Conservation (phyloP, 2,113 vertebrate genomes). For the Serinus canaria region DNA sequence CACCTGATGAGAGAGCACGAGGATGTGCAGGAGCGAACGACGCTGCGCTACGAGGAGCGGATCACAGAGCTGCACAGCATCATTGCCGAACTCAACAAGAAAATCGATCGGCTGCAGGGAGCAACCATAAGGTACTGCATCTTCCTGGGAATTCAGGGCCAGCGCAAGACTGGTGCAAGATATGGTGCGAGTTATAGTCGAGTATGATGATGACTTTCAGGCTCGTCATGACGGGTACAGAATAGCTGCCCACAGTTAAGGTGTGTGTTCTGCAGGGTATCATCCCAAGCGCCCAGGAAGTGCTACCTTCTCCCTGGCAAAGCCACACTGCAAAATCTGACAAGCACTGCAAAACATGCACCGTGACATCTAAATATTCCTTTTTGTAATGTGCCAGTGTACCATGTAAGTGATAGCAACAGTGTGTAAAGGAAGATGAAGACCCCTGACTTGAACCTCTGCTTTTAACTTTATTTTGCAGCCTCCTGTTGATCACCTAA, state of each 20-base stretch:
- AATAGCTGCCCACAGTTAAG: not conserved
- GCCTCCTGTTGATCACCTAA: not conserved
- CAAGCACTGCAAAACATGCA: not conserved
- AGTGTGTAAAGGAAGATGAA: not conserved
- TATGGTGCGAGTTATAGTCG: not conserved
- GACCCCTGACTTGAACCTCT: not conserved
- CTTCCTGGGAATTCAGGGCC: not conserved
- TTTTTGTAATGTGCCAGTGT: not conserved
- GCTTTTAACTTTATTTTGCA: not conserved
- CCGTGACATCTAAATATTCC: not conserved
- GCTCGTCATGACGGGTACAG: not conserved
- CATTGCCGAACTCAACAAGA: slow-evolving; percentile 88
- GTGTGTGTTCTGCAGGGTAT: not conserved
- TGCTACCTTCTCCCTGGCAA: not conserved
- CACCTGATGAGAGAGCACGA: slow-evolving; percentile 86
- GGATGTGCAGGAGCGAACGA: slow-evolving; percentile 83
- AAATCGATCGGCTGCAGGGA: slow-evolving; percentile 84
- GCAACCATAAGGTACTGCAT: slow-evolving; percentile 79
- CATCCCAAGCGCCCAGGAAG: not conserved
- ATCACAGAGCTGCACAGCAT: slow-evolving; percentile 88
- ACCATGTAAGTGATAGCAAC: not conserved
- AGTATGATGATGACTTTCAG: not conserved
- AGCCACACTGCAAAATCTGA: not conserved
- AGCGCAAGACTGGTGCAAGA: not conserved
- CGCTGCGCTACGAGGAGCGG: slow-evolving; percentile 82